Evolutionary conservation across 2,888 invertebrate species (phyloP), one percentile per base, ranked within the genome.

Genomic region (Cephus pygmeus): DNA sequence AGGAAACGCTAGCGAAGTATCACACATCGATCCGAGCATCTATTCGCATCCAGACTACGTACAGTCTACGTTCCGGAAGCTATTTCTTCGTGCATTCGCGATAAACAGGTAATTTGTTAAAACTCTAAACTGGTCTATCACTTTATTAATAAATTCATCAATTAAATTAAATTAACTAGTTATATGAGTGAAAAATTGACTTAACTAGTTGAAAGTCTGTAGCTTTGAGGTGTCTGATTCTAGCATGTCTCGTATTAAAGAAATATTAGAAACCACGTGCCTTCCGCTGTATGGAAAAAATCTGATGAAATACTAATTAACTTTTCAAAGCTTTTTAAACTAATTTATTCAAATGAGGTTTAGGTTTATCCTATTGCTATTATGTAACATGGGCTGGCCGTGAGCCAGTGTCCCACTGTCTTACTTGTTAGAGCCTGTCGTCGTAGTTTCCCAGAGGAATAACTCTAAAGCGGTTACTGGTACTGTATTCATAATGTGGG

Each of bases 341-440:
- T 56, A 23, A 40, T 6, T 23, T 23, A 12, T 34, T 71, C 15
- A 1, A 71, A 12, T 34, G 12, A 31, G 71, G 2, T 71, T 71
- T 31, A 31, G 71, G 71, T 71, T 31, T 30, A 31, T 71, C 33
- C 71, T 34, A 33, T 71, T 71, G 71, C 71, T 23, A 80, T 88
- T 89, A 89, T 84, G 79, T 89, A 89, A 89, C 77, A 36, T 69
- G 69, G 75, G 75, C 79, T 85, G 86, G 86, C 84, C 82, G 75
- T 85, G 84, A 85, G 85, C 85, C 84, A 84, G 81, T 86, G 81
- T 77, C 82, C 86, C 78, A 85, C 83, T 88, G 82, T 77, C 83
- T 83, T 74, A 71, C 34, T 81, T 84, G 71, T 23, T 23, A 56
- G 23, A 56, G 56, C 23, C 23, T 56, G 56, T 56, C 23, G 23